Percentiles rank a stretch among this genome's conserved stretches.
These are phyloP conservation scores for Spodoptera frugiperda DNA, from an alignment of 1,140 invertebrate genomes.

Conservation along the genomic window DNA sequence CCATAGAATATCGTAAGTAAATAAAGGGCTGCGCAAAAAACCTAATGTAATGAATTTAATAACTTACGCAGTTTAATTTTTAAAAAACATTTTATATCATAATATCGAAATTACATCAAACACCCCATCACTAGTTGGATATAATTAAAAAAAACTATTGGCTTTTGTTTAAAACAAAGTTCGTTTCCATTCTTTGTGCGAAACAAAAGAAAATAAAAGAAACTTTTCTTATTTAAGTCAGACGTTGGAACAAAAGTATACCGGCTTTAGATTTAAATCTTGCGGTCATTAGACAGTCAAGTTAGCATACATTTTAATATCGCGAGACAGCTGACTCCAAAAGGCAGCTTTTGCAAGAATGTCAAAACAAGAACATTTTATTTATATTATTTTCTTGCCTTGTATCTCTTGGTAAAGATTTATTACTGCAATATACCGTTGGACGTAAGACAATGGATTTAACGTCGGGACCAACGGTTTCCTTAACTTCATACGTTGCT, in stretches of 20 bases:
- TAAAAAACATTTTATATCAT: background rate
- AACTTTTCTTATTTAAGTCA: slow-evolving; percentile 72
- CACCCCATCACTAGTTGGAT: background rate
- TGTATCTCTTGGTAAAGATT: slow-evolving; percentile 53
- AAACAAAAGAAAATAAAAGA: slow-evolving; percentile 52
- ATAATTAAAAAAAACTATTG: slow-evolving; percentile 42
- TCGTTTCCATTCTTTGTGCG: slow-evolving; percentile 47
- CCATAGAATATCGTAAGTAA: background rate
- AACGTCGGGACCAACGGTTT: slow-evolving; percentile 43
- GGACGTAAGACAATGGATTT: slow-evolving; percentile 47
- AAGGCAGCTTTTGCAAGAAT: slow-evolving; percentile 57
- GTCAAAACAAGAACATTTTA: slow-evolving; percentile 65
- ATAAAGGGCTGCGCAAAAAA: background rate
- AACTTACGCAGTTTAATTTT: background rate
- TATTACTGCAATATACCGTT: slow-evolving; percentile 56
- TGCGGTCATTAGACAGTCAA: slow-evolving; percentile 70
- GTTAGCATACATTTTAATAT: slow-evolving; percentile 74
- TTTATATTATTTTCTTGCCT: slow-evolving; percentile 57
- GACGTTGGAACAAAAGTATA: slow-evolving; percentile 59
- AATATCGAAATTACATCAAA: background rate
- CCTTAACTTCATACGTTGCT: slow-evolving; percentile 41
- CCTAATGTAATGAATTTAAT: background rate
- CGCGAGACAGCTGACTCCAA: slow-evolving; percentile 58
- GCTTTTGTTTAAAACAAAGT: slow-evolving; percentile 45
- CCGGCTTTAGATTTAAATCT: slow-evolving; percentile 71